These are phyloP conservation scores for Drosophila bunnanda DNA, from an alignment of 2,888 invertebrate genomes.

Conservation along the genomic window DNA sequence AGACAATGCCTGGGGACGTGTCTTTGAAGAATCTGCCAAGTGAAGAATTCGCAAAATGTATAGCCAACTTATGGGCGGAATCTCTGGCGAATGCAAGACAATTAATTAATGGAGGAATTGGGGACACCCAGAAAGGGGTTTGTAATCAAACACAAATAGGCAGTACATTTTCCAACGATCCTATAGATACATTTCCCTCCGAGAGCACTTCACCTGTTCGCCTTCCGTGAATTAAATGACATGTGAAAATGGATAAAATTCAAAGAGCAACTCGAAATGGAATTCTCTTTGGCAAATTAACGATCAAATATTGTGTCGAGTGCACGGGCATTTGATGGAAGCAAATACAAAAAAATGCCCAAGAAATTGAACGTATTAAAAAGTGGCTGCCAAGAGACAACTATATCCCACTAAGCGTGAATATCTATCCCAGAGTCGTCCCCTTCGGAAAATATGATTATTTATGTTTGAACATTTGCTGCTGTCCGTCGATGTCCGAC, in stretches of 20 bases:
- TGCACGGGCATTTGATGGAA: constrained; percentile 58
- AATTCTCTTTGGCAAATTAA: constrained; percentile 60
- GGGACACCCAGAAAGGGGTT: background rate
- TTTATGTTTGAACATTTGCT: constrained; percentile 79
- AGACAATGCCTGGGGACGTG: constrained; percentile 35
- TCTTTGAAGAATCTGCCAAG: constrained; percentile 31
- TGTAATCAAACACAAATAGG: background rate
- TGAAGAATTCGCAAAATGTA: constrained; percentile 58
- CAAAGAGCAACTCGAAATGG: constrained; percentile 54
- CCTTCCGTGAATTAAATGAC: constrained; percentile 53
- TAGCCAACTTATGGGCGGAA: constrained; percentile 48
- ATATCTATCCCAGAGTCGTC: constrained; percentile 25
- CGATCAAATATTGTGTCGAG: constrained; percentile 65
- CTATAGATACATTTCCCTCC: constrained; percentile 3
- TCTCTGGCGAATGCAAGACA: constrained; percentile 9
- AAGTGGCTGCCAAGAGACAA: constrained; percentile 63
- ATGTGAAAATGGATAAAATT: constrained; percentile 53
- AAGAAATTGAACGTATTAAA: constrained; percentile 55
- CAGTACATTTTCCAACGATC: background rate
- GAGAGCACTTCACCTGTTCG: constrained; percentile 58
- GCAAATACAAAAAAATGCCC: constrained; percentile 42
- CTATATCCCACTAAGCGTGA: constrained; percentile 44
- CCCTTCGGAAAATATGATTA: constrained; percentile 56
- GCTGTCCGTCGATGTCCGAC: constrained; percentile 62
- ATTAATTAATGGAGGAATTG: constrained; percentile 16